Percentiles rank a stretch among this genome's conserved stretches.
These are phyloP conservation scores for Alexandromys fortis DNA, from an alignment of 2,113 vertebrate species.

Conservation along the genomic window DNA sequence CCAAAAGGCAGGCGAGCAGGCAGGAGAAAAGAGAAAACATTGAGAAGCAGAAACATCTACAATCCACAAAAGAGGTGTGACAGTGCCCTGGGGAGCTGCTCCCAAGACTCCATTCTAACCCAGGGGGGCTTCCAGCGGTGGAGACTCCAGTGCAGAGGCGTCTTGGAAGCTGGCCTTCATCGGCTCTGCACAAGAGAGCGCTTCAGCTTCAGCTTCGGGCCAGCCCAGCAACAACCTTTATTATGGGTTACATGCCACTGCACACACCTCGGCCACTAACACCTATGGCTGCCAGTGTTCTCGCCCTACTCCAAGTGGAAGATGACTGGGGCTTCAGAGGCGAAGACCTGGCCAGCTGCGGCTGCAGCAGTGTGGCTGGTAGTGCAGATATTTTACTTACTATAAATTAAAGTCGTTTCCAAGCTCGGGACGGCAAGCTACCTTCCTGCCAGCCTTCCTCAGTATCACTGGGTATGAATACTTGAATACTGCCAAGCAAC, in stretches of 20 bases:
- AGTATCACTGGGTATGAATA: background rate
- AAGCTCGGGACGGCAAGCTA: background rate
- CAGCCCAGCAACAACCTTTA: background rate
- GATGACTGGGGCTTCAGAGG: background rate
- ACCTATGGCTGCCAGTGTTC: background rate
- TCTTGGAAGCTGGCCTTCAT: background rate
- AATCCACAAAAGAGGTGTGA: constrained; percentile 54
- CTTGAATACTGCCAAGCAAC: background rate
- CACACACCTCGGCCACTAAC: background rate
- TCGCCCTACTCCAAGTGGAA: background rate
- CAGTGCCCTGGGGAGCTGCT: constrained; percentile 15
- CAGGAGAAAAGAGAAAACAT: constrained; percentile 92
- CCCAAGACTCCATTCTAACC: constrained; percentile 37
- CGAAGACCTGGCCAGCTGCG: background rate
- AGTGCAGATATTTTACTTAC: background rate
- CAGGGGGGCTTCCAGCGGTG: background rate
- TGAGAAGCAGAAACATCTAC: constrained; percentile 87
- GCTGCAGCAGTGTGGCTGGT: background rate
- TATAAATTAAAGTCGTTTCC: background rate
- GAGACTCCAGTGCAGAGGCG: background rate
- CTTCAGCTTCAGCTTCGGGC: background rate
- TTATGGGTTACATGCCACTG: background rate
- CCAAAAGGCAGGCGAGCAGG: constrained; percentile 92
- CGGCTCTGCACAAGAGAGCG: background rate
- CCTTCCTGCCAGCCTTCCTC: background rate